phyloP scores from a whole-genome alignment of 2,797 vertebrate species.

The Pseudochromis fuscus region DNA sequence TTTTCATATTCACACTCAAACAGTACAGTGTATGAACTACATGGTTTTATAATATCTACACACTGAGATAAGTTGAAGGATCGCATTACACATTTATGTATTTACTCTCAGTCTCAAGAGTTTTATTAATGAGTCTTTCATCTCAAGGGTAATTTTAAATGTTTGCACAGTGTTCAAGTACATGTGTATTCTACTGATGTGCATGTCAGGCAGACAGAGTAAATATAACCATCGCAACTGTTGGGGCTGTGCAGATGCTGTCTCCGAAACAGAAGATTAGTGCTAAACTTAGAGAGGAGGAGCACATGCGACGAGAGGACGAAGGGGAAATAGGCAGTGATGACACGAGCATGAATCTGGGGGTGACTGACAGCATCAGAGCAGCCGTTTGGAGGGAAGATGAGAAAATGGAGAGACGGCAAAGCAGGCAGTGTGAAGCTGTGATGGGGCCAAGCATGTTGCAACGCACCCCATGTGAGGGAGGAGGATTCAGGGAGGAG shows the following conservation, averaged over 20 bases:
- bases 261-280: constrained; percentile 77
- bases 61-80: neutral
- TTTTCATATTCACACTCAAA: no score
- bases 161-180: constrained; percentile 14
- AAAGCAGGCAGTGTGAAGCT: constrained; percentile 26
- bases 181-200: constrained; percentile 20
- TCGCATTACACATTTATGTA: constrained; percentile 18
- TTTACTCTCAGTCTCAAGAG: constrained; percentile 11
- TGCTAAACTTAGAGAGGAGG: constrained; percentile 72
- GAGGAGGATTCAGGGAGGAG: constrained; percentile 7
- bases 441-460: constrained; percentile 25
- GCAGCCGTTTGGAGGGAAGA: constrained; percentile 64
- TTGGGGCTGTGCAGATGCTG: constrained; percentile 71
- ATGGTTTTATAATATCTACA: neutral
- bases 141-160: constrained; percentile 19
- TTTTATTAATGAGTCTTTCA: constrained; percentile 25
- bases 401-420: constrained; percentile 35
- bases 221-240: constrained; percentile 75
- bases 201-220: constrained; percentile 46
- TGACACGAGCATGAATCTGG: constrained; percentile 62
- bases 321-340: constrained; percentile 53
- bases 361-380: constrained; percentile 57
- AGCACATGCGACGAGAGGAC: constrained; percentile 54
- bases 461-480: constrained; percentile 24
- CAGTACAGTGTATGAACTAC: no score